Percentiles rank a stretch among this genome's conserved stretches.
phyloP scores from a whole-genome alignment of 2,113 vertebrate species.

The Anser brachyrhynchus region DNA sequence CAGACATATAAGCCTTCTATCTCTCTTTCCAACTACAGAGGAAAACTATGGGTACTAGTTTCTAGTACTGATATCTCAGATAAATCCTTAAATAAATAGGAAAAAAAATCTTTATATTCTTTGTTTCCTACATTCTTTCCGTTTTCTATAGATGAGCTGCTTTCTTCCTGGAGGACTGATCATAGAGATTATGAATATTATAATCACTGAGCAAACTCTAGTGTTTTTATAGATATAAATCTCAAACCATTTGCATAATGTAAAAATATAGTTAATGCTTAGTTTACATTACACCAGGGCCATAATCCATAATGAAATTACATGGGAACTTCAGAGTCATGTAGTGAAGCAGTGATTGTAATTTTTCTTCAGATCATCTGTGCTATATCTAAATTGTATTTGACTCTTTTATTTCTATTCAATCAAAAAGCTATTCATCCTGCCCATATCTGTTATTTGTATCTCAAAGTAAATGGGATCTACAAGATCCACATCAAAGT shows the following conservation, averaged over 20 bases:
- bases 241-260: neutral
- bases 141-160: neutral
- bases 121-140: neutral
- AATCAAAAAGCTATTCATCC: neutral
- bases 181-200: neutral
- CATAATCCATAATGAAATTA: neutral
- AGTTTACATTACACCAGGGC: neutral
- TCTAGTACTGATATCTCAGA: neutral
- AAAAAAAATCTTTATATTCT: neutral
- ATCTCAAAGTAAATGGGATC: neutral
- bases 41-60: neutral
- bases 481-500: neutral
- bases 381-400: neutral
- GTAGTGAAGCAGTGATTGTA: neutral
- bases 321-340: neutral
- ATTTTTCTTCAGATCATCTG: neutral
- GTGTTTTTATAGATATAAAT: neutral
- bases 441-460: neutral
- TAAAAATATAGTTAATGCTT: neutral
- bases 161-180: neutral
- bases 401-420: neutral
- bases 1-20: neutral
- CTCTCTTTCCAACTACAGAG: neutral
- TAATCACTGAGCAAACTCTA: neutral
- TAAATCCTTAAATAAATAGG: neutral